Conservation (phyloP, 2,113 vertebrate genomes). For the Phoxinus phoxinus region DNA sequence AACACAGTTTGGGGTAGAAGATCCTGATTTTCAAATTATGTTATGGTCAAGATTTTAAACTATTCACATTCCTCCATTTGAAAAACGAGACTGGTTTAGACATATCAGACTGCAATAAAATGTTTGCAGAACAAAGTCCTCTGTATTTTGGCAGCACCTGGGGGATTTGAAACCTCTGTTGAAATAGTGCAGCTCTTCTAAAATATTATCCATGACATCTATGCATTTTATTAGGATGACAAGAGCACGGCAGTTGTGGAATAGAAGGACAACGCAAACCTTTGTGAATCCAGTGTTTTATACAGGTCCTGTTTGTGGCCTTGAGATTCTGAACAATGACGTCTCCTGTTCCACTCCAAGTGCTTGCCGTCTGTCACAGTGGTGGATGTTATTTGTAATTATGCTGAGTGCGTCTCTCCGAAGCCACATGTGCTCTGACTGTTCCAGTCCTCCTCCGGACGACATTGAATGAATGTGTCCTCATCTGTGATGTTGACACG, state of each 20-base stretch:
- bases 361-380: slow-evolving; percentile 32
- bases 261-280: neutral
- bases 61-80: neutral
- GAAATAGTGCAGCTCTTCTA: neutral
- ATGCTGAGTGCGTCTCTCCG: slow-evolving; percentile 24
- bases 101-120: slow-evolving; percentile 18
- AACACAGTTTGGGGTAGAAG: neutral
- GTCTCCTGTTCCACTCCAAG: slow-evolving; percentile 25
- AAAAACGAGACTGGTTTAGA: slow-evolving; percentile 2
- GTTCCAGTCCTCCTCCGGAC: slow-evolving; percentile 47
- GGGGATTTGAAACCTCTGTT: slow-evolving; percentile 3
- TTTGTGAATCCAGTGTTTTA: neutral
- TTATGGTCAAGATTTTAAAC: neutral
- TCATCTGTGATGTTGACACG: slow-evolving; percentile 54
- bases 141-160: slow-evolving; percentile 14
- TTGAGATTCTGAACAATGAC: slow-evolving; percentile 40
- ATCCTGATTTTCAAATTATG: neutral
- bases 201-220: slow-evolving; percentile 12
- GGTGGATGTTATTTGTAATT: slow-evolving; percentile 36
- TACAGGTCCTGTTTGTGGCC: slow-evolving; percentile 19
- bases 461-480: slow-evolving; percentile 62
- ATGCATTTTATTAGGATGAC: slow-evolving; percentile 25
- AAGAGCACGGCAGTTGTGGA: neutral
- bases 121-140: slow-evolving; percentile 15
- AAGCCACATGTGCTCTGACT: slow-evolving; percentile 42